Conservation (phyloP, 2,888 invertebrate species). For the Busseola fusca region DNA sequence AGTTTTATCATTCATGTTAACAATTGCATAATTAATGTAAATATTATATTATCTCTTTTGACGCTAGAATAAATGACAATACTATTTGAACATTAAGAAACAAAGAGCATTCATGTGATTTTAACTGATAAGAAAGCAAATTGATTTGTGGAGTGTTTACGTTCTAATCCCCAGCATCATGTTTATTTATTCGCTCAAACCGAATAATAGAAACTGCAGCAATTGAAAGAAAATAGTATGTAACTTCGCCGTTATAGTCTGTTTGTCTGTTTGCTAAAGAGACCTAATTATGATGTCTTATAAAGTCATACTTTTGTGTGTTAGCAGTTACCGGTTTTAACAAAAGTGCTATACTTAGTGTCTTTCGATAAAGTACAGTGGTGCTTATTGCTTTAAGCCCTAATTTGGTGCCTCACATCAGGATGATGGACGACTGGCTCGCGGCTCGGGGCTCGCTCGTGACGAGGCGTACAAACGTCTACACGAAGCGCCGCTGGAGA, state of each 20-base stretch:
- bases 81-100: conserved; percentile 39
- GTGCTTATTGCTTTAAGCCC: conserved; percentile 21
- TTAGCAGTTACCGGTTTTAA: neutral
- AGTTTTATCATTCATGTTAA: conserved; percentile 42
- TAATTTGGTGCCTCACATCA: conserved; percentile 39
- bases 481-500: conserved; percentile 60
- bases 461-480: conserved; percentile 50
- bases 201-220: neutral
- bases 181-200: conserved; percentile 3
- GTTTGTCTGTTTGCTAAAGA: neutral
- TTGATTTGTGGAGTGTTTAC: conserved; percentile 30
- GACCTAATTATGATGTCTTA: neutral
- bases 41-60: conserved; percentile 18
- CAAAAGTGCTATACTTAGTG: conserved; percentile 32
- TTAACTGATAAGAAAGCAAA: conserved; percentile 26
- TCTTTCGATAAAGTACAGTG: conserved; percentile 12
- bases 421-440: conserved; percentile 41
- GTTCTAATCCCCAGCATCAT: conserved; percentile 3
- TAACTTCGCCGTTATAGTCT: neutral
- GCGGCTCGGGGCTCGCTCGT: conserved; percentile 50
- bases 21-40: conserved; percentile 31
- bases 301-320: neutral
- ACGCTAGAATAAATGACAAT: conserved; percentile 43
- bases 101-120: conserved; percentile 24
- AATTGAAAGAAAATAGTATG: neutral